Evolutionary conservation across 2,113 vertebrate genomes (phyloP).

Genomic region (Apeltes quadracus): DNA sequence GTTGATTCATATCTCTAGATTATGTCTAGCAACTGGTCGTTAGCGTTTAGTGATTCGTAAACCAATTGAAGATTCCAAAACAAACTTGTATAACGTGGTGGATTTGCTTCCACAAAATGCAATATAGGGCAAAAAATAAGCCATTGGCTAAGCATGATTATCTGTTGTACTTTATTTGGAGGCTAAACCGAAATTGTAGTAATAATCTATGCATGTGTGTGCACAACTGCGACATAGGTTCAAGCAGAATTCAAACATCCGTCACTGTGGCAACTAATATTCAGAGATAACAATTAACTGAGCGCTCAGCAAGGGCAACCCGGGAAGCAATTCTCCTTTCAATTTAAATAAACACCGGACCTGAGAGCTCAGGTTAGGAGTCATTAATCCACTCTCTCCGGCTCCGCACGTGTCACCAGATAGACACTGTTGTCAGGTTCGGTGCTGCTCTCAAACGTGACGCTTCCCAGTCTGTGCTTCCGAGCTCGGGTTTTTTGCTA

Average conservation of each 20-base stretch:
- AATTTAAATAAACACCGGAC: conserved; percentile 24
- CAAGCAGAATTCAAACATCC: conserved; percentile 1
- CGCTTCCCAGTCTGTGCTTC: conserved; percentile 17
- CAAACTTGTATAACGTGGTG: neutral
- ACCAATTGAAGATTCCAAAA: neutral
- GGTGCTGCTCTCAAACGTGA: conserved; percentile 4
- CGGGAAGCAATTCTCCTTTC: conserved; percentile 15
- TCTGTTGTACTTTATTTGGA: conserved; percentile 2
- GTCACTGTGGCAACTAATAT: neutral
- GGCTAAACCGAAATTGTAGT: neutral
- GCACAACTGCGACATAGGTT: neutral
- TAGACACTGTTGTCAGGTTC: conserved; percentile 7
- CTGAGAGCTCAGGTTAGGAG: conserved; percentile 9
- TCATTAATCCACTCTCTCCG: conserved; percentile 39
- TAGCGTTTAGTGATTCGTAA: too few relatives aligned
- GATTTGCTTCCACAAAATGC: neutral
- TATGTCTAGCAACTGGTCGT: too few relatives aligned
- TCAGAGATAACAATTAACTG: conserved; percentile 2
- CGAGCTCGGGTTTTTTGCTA: conserved; percentile 18
- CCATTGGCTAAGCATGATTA: neutral
- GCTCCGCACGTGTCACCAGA: neutral
- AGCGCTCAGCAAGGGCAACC: neutral
- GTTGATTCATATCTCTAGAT: too few relatives aligned
- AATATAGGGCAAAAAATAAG: neutral
- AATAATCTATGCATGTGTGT: neutral